phyloP scores from a whole-genome alignment of 2,797 vertebrate genomes.

The Chiroxiphia lanceolata region DNA sequence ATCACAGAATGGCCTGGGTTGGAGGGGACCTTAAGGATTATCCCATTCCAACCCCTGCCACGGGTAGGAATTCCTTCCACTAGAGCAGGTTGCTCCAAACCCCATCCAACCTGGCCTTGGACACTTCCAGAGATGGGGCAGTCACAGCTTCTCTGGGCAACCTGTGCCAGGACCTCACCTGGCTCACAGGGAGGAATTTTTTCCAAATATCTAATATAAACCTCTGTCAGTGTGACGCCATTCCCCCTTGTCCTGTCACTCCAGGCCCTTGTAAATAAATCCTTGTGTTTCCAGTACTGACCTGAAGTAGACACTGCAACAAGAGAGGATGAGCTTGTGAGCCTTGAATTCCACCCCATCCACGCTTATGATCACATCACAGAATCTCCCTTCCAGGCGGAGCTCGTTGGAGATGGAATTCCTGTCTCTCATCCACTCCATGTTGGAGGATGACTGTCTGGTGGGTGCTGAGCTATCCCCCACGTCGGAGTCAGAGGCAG shows the following conservation, averaged over 20 bases:
- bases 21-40: not conserved
- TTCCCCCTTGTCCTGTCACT: not conserved
- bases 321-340: constrained; percentile 81
- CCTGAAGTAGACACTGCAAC: constrained; percentile 81
- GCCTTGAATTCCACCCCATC: constrained; percentile 74
- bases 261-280: not conserved
- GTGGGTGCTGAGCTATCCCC: constrained; percentile 37
- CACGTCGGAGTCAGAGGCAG: constrained; percentile 36
- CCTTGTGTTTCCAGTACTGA: not conserved
- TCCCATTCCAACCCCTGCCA: not conserved
- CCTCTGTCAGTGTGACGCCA: not conserved
- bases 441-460: constrained; percentile 53
- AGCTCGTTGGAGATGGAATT: constrained; percentile 77
- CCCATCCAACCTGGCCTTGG: not conserved
- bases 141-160: not conserved
- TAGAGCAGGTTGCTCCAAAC: accelerated
- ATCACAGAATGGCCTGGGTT: not conserved
- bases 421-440: constrained; percentile 75
- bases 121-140: not conserved
- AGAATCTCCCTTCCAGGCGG: constrained; percentile 77
- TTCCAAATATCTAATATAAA: not conserved
- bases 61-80: not conserved
- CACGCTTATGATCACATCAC: constrained; percentile 76
- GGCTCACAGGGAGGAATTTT: not conserved
- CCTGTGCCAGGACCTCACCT: not conserved